phyloP scores from a whole-genome alignment of 2,113 vertebrate species.

The Chlorocebus sabaeus region DNA sequence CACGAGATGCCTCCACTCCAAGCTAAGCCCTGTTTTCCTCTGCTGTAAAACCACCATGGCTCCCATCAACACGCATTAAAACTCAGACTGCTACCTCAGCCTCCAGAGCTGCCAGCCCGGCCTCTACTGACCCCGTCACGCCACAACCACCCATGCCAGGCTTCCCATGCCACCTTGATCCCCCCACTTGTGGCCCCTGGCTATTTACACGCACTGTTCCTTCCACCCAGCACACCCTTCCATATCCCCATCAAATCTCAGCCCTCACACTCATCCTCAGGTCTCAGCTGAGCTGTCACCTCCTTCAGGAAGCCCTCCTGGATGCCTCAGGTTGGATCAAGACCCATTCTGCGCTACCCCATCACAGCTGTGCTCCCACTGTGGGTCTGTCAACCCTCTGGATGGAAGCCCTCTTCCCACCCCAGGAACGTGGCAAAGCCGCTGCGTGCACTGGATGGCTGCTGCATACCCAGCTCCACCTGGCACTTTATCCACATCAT shows the following conservation, averaged over 20 bases:
- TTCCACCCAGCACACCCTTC: neutral
- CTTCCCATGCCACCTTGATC: fast-evolving
- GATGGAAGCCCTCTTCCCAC: neutral
- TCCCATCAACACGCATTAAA: neutral
- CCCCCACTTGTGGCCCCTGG: neutral
- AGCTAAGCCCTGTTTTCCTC: neutral
- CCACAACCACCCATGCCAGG: fast-evolving
- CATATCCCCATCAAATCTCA: neutral
- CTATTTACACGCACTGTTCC: neutral
- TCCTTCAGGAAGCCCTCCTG: neutral
- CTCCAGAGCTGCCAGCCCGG: neutral
- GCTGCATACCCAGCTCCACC: neutral
- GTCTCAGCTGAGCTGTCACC: neutral
- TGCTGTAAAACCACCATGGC: neutral
- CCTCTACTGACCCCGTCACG: neutral
- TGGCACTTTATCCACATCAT: neutral
- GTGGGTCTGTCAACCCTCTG: neutral
- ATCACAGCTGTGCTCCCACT: neutral
- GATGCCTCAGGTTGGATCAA: neutral
- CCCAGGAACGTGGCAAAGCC: neutral
- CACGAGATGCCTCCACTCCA: neutral
- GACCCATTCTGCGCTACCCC: neutral
- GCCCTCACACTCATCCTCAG: neutral
- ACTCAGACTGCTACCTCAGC: neutral
- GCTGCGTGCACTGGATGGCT: fast-evolving